These are phyloP conservation scores for Xestia xanthographa DNA, from an alignment of 2,888 invertebrate genomes.

Conservation along the genomic window DNA sequence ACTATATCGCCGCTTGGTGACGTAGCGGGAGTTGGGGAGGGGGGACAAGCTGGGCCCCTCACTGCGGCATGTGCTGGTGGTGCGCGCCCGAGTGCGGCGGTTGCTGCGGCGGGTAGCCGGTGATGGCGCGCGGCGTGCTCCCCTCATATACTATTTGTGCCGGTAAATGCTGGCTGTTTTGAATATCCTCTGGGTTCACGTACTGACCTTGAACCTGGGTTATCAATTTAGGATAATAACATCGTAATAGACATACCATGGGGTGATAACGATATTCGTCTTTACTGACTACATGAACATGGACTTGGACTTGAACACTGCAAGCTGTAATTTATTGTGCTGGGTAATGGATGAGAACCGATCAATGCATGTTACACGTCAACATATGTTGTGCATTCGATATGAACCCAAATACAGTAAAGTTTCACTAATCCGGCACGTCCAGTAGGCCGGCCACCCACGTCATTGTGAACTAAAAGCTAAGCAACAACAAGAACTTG, in stretches of 20 bases:
- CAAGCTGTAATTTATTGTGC: background rate
- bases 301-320: background rate
- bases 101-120: slow-evolving; percentile 61
- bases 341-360: background rate
- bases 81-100: slow-evolving; percentile 57
- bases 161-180: slow-evolving; percentile 70
- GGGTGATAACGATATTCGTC: slow-evolving; percentile 5
- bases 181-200: slow-evolving; percentile 72
- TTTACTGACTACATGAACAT: slow-evolving; percentile 7
- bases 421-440: too few species aligned
- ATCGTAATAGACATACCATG: background rate
- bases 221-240: slow-evolving; percentile 8
- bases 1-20: slow-evolving; percentile 1
- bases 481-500: too few species aligned
- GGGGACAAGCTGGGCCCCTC: slow-evolving; percentile 23
- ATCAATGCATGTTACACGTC: background rate
- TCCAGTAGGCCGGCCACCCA: too few species aligned
- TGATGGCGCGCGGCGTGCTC: slow-evolving; percentile 54
- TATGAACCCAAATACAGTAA: slow-evolving; percentile 3
- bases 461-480: too few species aligned
- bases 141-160: slow-evolving; percentile 76
- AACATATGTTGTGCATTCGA: background rate
- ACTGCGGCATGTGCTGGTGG: slow-evolving; percentile 75
- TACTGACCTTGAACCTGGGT: slow-evolving; percentile 76
- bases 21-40: too few species aligned